Evolutionary conservation across 2,888 invertebrate genomes (phyloP).

Genomic region (Harpalus rufipes): DNA sequence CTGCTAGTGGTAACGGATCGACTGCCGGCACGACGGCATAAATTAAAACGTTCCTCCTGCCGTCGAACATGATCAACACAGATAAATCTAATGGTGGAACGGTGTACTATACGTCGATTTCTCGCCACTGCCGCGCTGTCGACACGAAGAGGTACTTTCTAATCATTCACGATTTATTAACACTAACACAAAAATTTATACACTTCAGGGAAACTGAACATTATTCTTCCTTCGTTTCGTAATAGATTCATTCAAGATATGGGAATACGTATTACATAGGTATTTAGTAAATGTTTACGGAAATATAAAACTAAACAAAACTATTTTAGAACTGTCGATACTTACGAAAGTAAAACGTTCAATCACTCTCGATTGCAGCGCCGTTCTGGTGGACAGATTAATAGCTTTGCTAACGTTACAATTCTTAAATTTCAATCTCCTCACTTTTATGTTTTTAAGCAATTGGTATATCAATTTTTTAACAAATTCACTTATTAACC

Average conservation of each 20-base stretch:
- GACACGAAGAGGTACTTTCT: constrained; percentile 1
- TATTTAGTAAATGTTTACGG: too few relatives aligned
- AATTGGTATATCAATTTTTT: too few relatives aligned
- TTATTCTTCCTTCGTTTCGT: neutral
- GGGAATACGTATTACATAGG: too few relatives aligned
- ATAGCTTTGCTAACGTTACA: too few relatives aligned
- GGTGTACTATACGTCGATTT: constrained; percentile 75
- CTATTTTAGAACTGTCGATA: too few relatives aligned
- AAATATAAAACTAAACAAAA: too few relatives aligned
- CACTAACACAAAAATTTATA: constrained; percentile 2
- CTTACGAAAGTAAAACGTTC: too few relatives aligned
- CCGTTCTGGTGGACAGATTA: too few relatives aligned
- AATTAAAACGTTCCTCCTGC: constrained; percentile 62
- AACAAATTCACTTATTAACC: too few relatives aligned
- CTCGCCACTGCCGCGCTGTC: constrained; percentile 70
- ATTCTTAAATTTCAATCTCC: too few relatives aligned
- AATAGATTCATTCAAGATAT: neutral
- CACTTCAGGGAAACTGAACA: neutral
- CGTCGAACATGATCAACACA: constrained; percentile 77
- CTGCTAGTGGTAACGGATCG: constrained; percentile 58
- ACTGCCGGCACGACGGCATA: constrained; percentile 54
- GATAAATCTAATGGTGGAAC: constrained; percentile 78
- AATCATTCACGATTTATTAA: neutral
- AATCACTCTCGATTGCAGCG: too few relatives aligned
- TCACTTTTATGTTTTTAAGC: too few relatives aligned